A percentile compares a stretch with the other conserved stretches of the same genome.
These are phyloP conservation scores for Tribolium castaneum DNA, from an alignment of 1,140 invertebrate genomes.

Conservation along the genomic window DNA sequence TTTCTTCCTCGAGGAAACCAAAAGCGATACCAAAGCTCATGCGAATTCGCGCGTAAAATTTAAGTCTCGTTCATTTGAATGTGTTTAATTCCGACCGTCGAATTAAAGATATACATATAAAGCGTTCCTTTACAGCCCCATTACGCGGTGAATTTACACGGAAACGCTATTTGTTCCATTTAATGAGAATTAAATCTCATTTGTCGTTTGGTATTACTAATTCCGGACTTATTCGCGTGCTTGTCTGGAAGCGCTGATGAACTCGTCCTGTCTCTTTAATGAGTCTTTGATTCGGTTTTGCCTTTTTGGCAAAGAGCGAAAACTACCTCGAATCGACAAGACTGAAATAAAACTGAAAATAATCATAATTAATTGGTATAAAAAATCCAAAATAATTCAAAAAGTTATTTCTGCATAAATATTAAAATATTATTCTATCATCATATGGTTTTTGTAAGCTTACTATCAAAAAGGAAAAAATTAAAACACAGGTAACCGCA, in stretches of 20 bases:
- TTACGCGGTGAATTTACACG: slow-evolving; percentile 48
- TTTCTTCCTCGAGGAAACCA: slow-evolving; percentile 10
- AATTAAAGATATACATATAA: slow-evolving; percentile 44
- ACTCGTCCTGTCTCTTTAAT: not conserved
- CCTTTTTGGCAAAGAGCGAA: not conserved
- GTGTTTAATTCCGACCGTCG: slow-evolving; percentile 37
- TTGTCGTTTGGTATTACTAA: slow-evolving; percentile 32
- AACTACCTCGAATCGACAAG: not conserved
- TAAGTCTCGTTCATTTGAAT: slow-evolving; percentile 43
- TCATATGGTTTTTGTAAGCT: no score
- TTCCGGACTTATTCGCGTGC: slow-evolving; percentile 2
- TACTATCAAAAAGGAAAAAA: no score
- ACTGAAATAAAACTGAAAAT: not conserved
- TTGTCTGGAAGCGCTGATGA: slow-evolving; percentile 2
- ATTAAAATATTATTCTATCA: no score
- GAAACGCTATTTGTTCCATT: slow-evolving; percentile 41
- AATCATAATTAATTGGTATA: no score
- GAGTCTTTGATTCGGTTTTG: not conserved
- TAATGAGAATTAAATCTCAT: slow-evolving; percentile 46
- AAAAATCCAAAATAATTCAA: no score
- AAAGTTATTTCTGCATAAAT: no score
- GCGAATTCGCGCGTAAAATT: slow-evolving; percentile 45
- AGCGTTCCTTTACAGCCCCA: slow-evolving; percentile 42
- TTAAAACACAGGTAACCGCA: no score
- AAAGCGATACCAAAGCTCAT: not conserved